Base-by-base conservation (phyloP, 2,888 invertebrate genomes). In the Fragum sueziense region DNA sequence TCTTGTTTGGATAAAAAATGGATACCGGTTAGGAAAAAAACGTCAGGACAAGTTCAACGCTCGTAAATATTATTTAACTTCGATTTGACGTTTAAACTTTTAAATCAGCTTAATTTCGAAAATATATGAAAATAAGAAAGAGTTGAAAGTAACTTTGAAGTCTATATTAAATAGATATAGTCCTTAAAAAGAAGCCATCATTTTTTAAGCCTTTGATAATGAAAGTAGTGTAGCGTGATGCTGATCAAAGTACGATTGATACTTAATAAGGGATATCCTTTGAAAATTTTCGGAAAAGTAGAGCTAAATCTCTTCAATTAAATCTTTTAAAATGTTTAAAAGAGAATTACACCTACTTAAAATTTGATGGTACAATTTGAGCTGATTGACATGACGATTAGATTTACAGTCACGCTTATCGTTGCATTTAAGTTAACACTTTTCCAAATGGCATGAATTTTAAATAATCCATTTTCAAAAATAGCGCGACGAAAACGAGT, bases 231-330 rank as follows among this genome's bases (percentile, higher is more conserved):
- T 41, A 41, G 33, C 65, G 41, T 34, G 41, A 41, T 22, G 37
- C 33, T 27, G 65, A 65, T 65, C 65, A 65, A 65, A 65, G 65
- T 25, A n/a, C 41, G 22, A 41, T 41, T 41, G 65, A 27, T 65
- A 41, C 65, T 22, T 34, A 41, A 41, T 65, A n/a, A 34, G n/a
- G 20, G 20, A 41, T 41, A 37, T 27, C 65, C 65, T 65, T 65
- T 65, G 65, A 65, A 47, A 47, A 47, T 47, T 47, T 20, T 47
- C 47, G 47, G 47, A 47, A n/a, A n/a, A 47, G 47, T n/a, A 47
- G 47, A 47, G n/a, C 47, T 47, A 47, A 47, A 47, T 47, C 47
- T 47, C 47, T 47, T 47, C 47, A 47, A 47, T 47, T 47, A 47
- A 47, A 47, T 47, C 47, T 47, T 47, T 47, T 47, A 47, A 47